Evolutionary conservation across 2,797 vertebrate genomes (phyloP).

Genomic region (Neosilurus mollespiculum): DNA sequence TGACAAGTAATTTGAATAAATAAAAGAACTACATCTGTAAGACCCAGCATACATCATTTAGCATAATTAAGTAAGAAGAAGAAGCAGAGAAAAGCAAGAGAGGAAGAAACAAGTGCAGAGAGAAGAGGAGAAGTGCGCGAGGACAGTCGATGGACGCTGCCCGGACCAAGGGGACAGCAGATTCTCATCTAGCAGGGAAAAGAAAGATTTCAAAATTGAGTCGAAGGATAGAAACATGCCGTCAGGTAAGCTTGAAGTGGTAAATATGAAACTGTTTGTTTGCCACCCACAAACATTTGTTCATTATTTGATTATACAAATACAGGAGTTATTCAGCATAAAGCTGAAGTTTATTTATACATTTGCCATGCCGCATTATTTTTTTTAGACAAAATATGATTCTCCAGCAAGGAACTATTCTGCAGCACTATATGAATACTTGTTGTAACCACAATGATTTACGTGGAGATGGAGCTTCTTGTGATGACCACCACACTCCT

Average conservation of each 20-base stretch:
- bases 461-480: background rate
- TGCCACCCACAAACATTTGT: background rate
- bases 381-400: background rate
- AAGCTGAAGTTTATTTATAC: background rate
- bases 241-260: conserved; percentile 67
- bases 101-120: conserved; percentile 55
- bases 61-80: conserved; percentile 53
- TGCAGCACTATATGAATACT: background rate
- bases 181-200: conserved; percentile 80
- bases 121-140: conserved; percentile 69
- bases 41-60: background rate
- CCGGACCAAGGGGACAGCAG: conserved; percentile 78
- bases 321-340: no score
- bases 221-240: conserved; percentile 83
- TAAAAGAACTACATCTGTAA: conserved; percentile 18
- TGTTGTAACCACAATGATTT: background rate
- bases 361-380: background rate
- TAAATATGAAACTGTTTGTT: background rate
- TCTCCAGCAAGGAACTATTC: background rate
- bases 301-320: background rate
- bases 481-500: background rate
- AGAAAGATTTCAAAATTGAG: conserved; percentile 83
- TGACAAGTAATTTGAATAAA: conserved; percentile 25
- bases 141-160: conserved; percentile 84
- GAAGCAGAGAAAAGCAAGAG: conserved; percentile 53